Percentiles rank a stretch among this genome's conserved stretches.
Evolutionary conservation across 2,113 vertebrate genomes (phyloP).

Genomic region (Dasyurus viverrinus): DNA sequence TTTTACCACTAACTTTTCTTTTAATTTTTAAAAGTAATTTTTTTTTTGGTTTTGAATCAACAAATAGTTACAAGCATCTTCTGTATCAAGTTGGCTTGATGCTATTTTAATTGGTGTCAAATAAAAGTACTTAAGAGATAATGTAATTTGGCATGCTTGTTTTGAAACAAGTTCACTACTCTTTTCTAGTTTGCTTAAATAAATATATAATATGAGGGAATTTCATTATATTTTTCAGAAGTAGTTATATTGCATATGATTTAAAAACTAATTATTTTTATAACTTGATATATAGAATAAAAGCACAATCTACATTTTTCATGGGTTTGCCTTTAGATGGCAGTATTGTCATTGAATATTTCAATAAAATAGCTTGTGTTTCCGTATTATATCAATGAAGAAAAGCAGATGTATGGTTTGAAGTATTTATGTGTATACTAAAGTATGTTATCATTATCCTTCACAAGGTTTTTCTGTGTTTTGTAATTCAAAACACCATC

Average conservation of each 20-base stretch:
- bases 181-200: conserved; percentile 22
- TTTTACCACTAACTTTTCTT: neutral
- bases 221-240: neutral
- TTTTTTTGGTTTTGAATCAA: neutral
- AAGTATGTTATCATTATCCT: conserved; percentile 43
- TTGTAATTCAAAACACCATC: conserved; percentile 36
- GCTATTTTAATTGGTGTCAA: conserved; percentile 2
- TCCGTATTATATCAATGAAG: conserved; percentile 19
- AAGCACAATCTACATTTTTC: neutral
- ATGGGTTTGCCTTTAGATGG: conserved; percentile 81
- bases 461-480: conserved; percentile 33
- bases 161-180: conserved; percentile 31
- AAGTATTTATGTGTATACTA: conserved; percentile 19
- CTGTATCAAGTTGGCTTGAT: neutral
- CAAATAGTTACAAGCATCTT: neutral
- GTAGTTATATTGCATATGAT: neutral
- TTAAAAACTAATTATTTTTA: neutral
- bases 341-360: conserved; percentile 79
- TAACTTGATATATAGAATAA: neutral
- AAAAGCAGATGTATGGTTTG: neutral
- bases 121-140: neutral
- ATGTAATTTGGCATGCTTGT: neutral
- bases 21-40: neutral
- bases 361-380: conserved; percentile 14
- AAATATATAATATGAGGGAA: neutral